Evolutionary conservation across 2,888 invertebrate genomes (phyloP), one percentile per base, ranked within the genome.

Genomic region (Eupithecia pulchellata): DNA sequence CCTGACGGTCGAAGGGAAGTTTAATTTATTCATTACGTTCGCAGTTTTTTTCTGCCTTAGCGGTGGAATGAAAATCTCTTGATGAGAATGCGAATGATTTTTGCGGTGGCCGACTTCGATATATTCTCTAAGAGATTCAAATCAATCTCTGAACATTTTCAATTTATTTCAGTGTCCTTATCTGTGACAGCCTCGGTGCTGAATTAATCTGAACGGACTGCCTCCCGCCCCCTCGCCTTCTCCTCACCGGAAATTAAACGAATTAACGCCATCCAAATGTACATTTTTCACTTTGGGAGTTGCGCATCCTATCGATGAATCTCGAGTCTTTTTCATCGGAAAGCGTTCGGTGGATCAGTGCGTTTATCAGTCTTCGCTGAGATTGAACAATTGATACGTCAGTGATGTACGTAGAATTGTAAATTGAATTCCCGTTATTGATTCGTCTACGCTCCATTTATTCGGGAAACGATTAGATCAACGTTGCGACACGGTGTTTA

Each of bases 251-350:
- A 94, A 94, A 94, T 94, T 94, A 94, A 94, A 93, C 93, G 94
- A 94, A 94, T 94, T 94, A 94, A 94, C 93, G 93, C 93, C 91
- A 91, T 94, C 94, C 93, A 92, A 94, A 94, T 92, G 94, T 93
- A 93, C 93, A 94, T 94, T 94, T 94, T 94, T 94, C 94, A 94
- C 93, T 93, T 90, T 89, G 91, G 89, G 83, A 89, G 85, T 91
- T 88, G 90, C 91, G 92, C 89, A 87, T 91, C 88, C 91, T 89
- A 93, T 93, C 92, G 89, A 93, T 88, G 91, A 88, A 93, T 92
- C 92, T 91, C 83, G 83, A 89, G 90, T 91, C 90, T 92, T 90
- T 93, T 92, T 90, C 92, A 92, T 91, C 88, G 88, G 83, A 87
- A 89, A 89, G 83, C 89, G 87, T 91, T 92, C 91, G 84, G 79